A percentile compares a stretch with the other conserved stretches of the same genome.
Evolutionary conservation across 2,888 invertebrate genomes (phyloP).

Genomic region (Crioceris asparagi): DNA sequence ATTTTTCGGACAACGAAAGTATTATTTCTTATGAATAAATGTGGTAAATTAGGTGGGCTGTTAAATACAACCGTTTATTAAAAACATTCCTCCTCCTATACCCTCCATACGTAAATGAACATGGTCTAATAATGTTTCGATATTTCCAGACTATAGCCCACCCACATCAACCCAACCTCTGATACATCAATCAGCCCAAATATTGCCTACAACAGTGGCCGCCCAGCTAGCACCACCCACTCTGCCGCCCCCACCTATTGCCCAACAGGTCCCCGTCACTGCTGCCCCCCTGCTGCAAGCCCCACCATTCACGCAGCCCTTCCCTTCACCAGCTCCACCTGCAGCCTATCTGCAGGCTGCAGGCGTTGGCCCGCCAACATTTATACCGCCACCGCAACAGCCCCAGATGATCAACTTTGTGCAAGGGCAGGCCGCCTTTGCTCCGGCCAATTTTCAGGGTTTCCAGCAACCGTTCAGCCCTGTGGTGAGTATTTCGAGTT

Average conservation of each 20-base stretch:
- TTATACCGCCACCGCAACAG: slow-evolving; percentile 22
- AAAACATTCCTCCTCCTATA: too few relatives aligned
- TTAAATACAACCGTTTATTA: too few relatives aligned
- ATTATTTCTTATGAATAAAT: too few relatives aligned
- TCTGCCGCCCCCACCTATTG: slow-evolving; percentile 19
- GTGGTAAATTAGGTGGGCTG: too few relatives aligned
- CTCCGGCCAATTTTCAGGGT: slow-evolving; percentile 29
- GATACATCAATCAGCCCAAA: slow-evolving; percentile 16
- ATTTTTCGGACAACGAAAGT: too few relatives aligned
- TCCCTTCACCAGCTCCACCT: too few relatives aligned
- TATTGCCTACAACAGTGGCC: slow-evolving; percentile 19
- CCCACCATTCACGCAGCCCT: slow-evolving; percentile 22
- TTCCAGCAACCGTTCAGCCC: slow-evolving; percentile 35
- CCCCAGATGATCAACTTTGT: slow-evolving; percentile 35
- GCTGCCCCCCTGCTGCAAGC: slow-evolving; percentile 18
- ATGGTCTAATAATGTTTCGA: too few relatives aligned
- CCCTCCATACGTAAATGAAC: too few relatives aligned
- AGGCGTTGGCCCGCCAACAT: slow-evolving; percentile 24
- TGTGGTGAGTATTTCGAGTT: slow-evolving; percentile 32
- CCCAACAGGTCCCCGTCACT: slow-evolving; percentile 23
- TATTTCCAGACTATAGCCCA: too few relatives aligned
- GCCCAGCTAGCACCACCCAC: slow-evolving; percentile 19
- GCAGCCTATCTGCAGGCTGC: slow-evolving; percentile 26
- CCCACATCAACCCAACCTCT: slow-evolving; percentile 19
- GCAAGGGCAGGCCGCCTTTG: slow-evolving; percentile 30